Percentiles rank a stretch among this genome's conserved stretches.
phyloP scores from a whole-genome alignment of 2,113 vertebrate species.

The Datnioides undecimradiatus region DNA sequence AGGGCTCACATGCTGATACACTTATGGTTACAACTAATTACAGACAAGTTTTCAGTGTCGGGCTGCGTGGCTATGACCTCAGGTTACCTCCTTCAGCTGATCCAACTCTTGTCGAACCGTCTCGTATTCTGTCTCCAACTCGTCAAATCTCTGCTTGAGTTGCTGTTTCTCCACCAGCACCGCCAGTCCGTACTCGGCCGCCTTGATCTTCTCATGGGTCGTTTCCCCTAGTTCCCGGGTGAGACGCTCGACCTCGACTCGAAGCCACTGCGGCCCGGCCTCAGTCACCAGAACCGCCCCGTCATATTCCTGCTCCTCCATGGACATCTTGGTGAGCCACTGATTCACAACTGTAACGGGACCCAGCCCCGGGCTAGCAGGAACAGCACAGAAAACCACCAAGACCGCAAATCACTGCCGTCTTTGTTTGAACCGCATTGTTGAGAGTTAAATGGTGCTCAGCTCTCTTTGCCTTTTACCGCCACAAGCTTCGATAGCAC shows the following conservation, averaged over 20 bases:
- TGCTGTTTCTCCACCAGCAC: conserved; percentile 98
- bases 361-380: conserved; percentile 73
- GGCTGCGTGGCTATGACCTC: conserved; percentile 41
- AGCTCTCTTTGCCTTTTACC: not conserved
- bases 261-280: conserved; percentile 92
- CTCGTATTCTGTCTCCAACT: conserved; percentile 94
- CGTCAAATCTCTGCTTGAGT: conserved; percentile 93
- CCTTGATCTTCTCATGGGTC: conserved; percentile 96
- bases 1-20: not conserved
- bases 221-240: conserved; percentile 93
- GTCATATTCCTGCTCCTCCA: conserved; percentile 88
- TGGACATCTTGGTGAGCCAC: conserved; percentile 82
- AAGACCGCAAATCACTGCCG: conserved; percentile 64
- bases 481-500: conserved; percentile 6
- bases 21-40: not conserved
- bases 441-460: conserved; percentile 28
- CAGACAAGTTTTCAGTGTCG: not conserved
- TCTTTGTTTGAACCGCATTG: conserved; percentile 76
- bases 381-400: conserved; percentile 47
- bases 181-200: conserved; percentile 95
- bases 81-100: conserved; percentile 93
- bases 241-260: conserved; percentile 90
- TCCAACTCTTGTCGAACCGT: conserved; percentile 91
- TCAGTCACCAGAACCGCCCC: conserved; percentile 88
- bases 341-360: conserved; percentile 65